Evolutionary conservation across 2,797 vertebrate species (phyloP).

Genomic region (Eutrigla gurnardus): DNA sequence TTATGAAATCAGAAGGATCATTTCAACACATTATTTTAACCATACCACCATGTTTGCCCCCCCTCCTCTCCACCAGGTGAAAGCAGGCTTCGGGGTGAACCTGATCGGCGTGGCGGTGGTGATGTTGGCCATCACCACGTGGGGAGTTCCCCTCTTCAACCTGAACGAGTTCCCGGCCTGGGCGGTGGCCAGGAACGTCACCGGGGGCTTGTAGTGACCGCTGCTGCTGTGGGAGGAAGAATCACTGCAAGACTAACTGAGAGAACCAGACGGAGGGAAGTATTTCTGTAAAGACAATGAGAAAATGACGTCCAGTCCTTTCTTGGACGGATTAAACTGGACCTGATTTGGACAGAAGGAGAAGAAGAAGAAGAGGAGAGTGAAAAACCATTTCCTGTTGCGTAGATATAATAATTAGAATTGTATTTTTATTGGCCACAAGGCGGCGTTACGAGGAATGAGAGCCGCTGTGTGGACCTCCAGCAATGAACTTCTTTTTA

Average conservation of each 20-base stretch:
- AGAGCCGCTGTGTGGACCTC: conserved; percentile 20
- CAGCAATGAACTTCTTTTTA: background rate
- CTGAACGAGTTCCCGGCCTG: conserved; percentile 92
- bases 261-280: conserved; percentile 4
- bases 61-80: conserved; percentile 85
- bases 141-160: conserved; percentile 95
- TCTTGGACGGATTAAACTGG: conserved; percentile 24
- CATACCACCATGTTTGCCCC: background rate
- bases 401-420: conserved; percentile 17
- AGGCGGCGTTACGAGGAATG: background rate
- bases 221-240: background rate
- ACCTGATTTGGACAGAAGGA: conserved; percentile 17
- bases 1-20: conserved; percentile 26
- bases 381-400: conserved; percentile 17
- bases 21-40: background rate
- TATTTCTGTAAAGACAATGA: conserved; percentile 17
- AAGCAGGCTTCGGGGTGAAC: conserved; percentile 97
- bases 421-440: conserved; percentile 9
- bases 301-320: conserved; percentile 12
- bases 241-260: conserved; percentile 15
- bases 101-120: conserved; percentile 94
- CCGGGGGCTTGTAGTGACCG: conserved; percentile 79
- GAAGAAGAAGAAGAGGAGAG: conserved; percentile 20
- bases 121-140: conserved; percentile 95
- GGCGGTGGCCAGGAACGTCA: conserved; percentile 88